Base-by-base conservation (phyloP, 2,888 invertebrate genomes). In the Drosophila imparisetae region DNA sequence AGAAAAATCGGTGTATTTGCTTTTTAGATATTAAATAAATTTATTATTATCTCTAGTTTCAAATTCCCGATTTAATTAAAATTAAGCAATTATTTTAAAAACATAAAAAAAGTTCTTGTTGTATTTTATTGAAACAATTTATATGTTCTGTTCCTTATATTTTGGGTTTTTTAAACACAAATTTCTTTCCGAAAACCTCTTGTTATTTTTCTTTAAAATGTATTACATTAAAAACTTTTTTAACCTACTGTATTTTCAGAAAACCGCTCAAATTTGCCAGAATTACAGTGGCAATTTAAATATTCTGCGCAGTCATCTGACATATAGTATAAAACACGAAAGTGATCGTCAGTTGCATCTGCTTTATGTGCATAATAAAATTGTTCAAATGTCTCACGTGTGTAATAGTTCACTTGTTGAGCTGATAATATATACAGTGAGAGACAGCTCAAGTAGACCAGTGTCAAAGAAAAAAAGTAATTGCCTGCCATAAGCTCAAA, bases 361-460 rank as follows among this genome's bases (percentile, higher is more conserved):
- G 52, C 52, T 53, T 61, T 74, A 70, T 78, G 78, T 75, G 64
- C 69, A 63, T 65, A 72, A 61, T 68, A 49, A 60, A 78, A 21
- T 59, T 10, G 21, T 42, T 21, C 24, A 36, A 45, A 54, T 65
- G 10, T 11, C 10, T 32, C 32, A 32, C 10, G 10, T 32, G 32
- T 32, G 10, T 10, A 10, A 32, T 32, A 32, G 3, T 32, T 32
- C 10, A 32, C 34, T 34, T 34, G 34, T 34, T 13, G 34, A 34
- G 5, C 34, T 34, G 4, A 34, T 13, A 34, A 13, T 34, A 34
- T 34, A 34, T 34, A n/a, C n/a, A n/a, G n/a, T n/a, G n/a, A n/a
- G n/a, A n/a, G n/a, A n/a, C n/a, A n/a, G n/a, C n/a, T n/a, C n/a
- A n/a, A n/a, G n/a, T n/a, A n/a, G n/a, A n/a, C n/a, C n/a, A n/a